Conservation (phyloP, 2,797 vertebrate genomes). For the Lepilemur ruficaudatus region DNA sequence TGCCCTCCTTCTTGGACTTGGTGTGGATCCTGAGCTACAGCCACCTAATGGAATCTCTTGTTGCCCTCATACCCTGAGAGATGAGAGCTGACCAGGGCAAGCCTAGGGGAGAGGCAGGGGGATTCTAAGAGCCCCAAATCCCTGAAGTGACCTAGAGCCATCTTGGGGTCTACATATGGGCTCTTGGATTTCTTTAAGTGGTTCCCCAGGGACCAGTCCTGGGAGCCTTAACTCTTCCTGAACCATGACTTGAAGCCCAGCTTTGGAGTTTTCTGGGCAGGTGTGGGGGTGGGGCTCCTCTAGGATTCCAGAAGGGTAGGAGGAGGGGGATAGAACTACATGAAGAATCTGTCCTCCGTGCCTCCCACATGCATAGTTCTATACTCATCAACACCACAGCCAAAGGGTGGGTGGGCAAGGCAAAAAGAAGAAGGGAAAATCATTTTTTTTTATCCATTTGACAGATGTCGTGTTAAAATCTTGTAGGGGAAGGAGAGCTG, state of each 20-base stretch:
- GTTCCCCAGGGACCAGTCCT: not conserved
- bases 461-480: constrained; percentile 69
- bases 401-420: constrained; percentile 71
- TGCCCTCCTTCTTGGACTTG: not conserved
- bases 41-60: not conserved
- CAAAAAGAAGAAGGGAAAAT: constrained; percentile 58
- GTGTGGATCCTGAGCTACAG: not conserved
- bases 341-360: constrained; percentile 64
- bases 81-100: not conserved
- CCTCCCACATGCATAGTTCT: constrained; percentile 61
- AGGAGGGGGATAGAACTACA: constrained; percentile 58
- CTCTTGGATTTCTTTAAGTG: constrained; percentile 20
- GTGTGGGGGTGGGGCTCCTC: not conserved
- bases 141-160: not conserved
- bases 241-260: constrained; percentile 20
- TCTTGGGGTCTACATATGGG: not conserved
- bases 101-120: not conserved
- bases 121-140: not conserved
- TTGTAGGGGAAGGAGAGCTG: constrained; percentile 39
- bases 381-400: constrained; percentile 67
- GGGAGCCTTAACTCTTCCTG: constrained; percentile 19
- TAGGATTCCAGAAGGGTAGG: constrained; percentile 61
- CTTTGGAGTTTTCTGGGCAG: constrained; percentile 22
- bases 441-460: constrained; percentile 68
- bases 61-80: not conserved